Base-by-base conservation (phyloP, 2,888 invertebrate species). In the Subacronicta megacephala region DNA sequence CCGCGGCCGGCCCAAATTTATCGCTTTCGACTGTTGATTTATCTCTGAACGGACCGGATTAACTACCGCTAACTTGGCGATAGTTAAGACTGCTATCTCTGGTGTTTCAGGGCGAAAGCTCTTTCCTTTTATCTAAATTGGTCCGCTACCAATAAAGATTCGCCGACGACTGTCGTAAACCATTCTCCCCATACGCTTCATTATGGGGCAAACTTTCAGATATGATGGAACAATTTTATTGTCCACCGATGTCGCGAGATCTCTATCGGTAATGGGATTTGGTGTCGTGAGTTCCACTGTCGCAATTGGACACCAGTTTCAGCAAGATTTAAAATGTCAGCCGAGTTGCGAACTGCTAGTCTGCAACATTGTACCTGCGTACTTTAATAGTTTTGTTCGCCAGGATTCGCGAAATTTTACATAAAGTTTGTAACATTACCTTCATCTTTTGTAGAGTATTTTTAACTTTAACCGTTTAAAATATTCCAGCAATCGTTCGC, bases 71-170 rank as follows among this genome's bases (percentile, higher is more conserved):
- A 94, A 94, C 90, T 94, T 93, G 92, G 90, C 92, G 91, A 94
- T 94, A 94, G 94, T 94, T 94, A 94, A 93, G 93, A 91, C 91
- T 89, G 86, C 91, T 92, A 93, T 93, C 93, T 92, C 87, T 91
- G 90, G 92, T 92, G 90, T 93, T 92, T 89, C 92, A 90, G 91
- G 88, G 89, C 85, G 86, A 90, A 91, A 92, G 92, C 92, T 91
- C 93, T 92, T 92, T 92, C 93, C 94, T 94, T 94, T 94, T 94
- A 94, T 94, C 94, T 94, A 94, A 94, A 94, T 94, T 94, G 93
- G 94, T 93, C 89, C 87, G 90, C 89, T 90, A 91, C 93, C 93
- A 93, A 94, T 94, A 93, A 94, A 94, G 93, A 94, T 93, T 86
- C 92, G 88, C 85, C 90, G 91, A 89, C 90, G 88, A 87, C 90